These are phyloP conservation scores for Ceyx erithaca DNA, from an alignment of 2,797 vertebrate genomes.

Conservation along the genomic window DNA sequence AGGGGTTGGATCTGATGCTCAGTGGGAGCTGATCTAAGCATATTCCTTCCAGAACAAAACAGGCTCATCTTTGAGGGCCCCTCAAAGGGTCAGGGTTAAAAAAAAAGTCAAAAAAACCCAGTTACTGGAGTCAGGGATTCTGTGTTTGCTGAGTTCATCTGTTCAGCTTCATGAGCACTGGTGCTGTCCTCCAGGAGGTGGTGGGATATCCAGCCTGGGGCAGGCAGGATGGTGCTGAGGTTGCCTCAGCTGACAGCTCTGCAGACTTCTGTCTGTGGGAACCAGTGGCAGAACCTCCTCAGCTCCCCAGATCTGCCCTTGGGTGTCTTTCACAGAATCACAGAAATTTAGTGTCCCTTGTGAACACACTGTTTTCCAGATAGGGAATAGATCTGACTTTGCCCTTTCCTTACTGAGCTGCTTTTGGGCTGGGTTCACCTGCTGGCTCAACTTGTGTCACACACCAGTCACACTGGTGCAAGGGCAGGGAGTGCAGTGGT, in stretches of 20 bases:
- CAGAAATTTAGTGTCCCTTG: not conserved
- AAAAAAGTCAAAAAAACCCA: not conserved
- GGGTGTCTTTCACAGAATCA: too few relatives aligned
- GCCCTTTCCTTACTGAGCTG: not conserved
- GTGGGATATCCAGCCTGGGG: not conserved
- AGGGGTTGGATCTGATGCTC: not conserved
- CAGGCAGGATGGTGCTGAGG: not conserved
- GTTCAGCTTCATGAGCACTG: rapidly evolving
- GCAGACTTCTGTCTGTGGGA: not conserved
- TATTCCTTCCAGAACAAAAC: not conserved
- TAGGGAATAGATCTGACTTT: not conserved
- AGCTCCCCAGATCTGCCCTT: not conserved
- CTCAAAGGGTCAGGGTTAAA: not conserved
- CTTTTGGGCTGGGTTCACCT: not conserved
- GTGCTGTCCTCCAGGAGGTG: not conserved
- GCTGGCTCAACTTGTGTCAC: not conserved
- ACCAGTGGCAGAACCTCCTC: not conserved
- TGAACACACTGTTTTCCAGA: not conserved
- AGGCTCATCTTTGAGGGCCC: not conserved
- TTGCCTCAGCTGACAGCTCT: not conserved
- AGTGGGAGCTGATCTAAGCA: not conserved
- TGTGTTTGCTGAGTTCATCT: not conserved
- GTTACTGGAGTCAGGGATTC: not conserved
- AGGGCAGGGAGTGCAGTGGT: not conserved
- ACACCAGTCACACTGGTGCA: not conserved